Evolutionary conservation across 1,140 invertebrate genomes (phyloP), one percentile per base, ranked within the genome.

Genomic region (Planococcus citri): DNA sequence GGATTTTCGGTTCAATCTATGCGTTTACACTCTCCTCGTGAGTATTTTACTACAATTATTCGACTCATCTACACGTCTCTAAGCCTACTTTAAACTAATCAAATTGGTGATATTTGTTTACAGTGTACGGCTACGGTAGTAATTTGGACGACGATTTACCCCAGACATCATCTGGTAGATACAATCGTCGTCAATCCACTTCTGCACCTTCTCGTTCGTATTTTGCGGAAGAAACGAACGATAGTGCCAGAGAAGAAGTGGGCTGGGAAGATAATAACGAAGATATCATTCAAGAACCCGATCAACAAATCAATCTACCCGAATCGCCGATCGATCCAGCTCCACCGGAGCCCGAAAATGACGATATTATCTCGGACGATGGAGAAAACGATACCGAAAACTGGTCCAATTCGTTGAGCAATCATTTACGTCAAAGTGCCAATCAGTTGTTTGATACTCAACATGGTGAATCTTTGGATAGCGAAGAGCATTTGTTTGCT

Each of bases 401-500:
- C 17, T 51, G 4, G n/a, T 17, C 41, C 10, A 51, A 51, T 51
- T 20, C 12, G 3, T 17, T 51, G 17, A 17, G n/a, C 3, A 9
- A 2, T 3, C 41, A 20, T 20, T 51, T 51, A n/a, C 41, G 41
- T 17, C 41, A 51, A 51, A 51, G 2, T 51, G 10, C 41, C n/a
- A 3, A 4, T 51, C 41, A 51, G 17, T 9, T 51, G 41, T 51
- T 51, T 17, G 41, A 51, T n/a, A 17, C 41, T 51, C 41, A 51
- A 20, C 41, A 51, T 51, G 41, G 41, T 3, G 41, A 51, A n/a
- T 51, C 41, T 51, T 20, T 51, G 3, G 41, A 51, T 51, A 51
- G 41, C 41, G 41, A 51, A 51, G 41, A 51, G 10, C 41, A 51
- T 51, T 51, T 51, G n/a, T 51, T 51, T 51, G 41, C 41, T 51